These are phyloP conservation scores for Asteroscopus sphinx DNA, from an alignment of 2,888 invertebrate genomes.

Conservation along the genomic window DNA sequence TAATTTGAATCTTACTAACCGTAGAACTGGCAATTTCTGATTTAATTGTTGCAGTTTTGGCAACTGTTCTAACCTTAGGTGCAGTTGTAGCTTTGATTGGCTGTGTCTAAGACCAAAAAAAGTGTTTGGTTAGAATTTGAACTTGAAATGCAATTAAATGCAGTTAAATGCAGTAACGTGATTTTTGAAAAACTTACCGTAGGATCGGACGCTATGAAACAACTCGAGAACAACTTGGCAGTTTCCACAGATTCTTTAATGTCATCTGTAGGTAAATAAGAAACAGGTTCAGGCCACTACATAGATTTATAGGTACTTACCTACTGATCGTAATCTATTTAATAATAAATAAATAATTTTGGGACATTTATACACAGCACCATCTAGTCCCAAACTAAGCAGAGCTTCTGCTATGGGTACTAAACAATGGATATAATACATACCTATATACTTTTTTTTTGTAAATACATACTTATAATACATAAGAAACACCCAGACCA, in stretches of 20 bases:
- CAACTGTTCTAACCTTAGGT: constrained; percentile 20
- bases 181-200: constrained; percentile 39
- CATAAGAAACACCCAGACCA: too few relatives aligned
- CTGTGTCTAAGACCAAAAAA: constrained; percentile 17
- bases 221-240: constrained; percentile 60
- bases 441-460: too few relatives aligned
- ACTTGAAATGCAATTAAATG: neutral
- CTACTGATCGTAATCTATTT: too few relatives aligned
- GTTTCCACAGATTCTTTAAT: constrained; percentile 56
- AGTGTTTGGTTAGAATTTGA: neutral
- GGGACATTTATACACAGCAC: too few relatives aligned
- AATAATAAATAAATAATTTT: too few relatives aligned
- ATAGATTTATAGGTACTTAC: too few relatives aligned
- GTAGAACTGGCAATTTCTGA: constrained; percentile 1
- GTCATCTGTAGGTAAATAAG: constrained; percentile 42
- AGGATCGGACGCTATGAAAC: constrained; percentile 55
- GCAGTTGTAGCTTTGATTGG: neutral
- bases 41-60: constrained; percentile 5
- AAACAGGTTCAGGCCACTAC: neutral
- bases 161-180: neutral
- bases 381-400: too few relatives aligned
- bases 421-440: too few relatives aligned
- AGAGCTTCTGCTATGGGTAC: too few relatives aligned
- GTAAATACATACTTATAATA: too few relatives aligned
- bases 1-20: constrained; percentile 28